Evolutionary conservation across 2,888 invertebrate species (phyloP), one percentile per base, ranked within the genome.

Genomic region (Glyphotaelius pellucidus): DNA sequence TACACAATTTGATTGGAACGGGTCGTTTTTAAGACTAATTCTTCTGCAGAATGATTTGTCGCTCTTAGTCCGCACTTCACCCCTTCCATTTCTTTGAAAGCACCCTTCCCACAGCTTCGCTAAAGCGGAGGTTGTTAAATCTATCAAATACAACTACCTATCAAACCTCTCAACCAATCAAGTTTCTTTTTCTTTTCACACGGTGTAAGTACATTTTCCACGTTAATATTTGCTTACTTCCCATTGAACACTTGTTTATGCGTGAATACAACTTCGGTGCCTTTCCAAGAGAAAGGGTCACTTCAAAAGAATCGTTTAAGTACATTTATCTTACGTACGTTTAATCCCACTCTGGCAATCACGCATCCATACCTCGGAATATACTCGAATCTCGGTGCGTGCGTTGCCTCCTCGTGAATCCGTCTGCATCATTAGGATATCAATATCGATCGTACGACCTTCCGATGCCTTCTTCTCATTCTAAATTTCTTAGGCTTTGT

Each of bases 391-490:
- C n/a, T 47, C 19, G 11, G 87, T 87, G 87, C 31, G 87, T 87
- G 87, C 19, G 19, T 30, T 42, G 87, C 35, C 35, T 32, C 35
- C 35, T 32, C 83, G 31, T 52, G 47, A 67, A 67, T 67, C 25
- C 25, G 25, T 67, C 25, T 86, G 42, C 30, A 89, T 79, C 79
- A 35, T 89, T 79, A 35, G 38, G 31, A 32, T 89, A 89, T 35
- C 67, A 80, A 79, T 89, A 38, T 80, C 32, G 79, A 89, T 35
- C n/a, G 32, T 25, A 35, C 2, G 67, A 19, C 38, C 25, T 79
- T 89, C 80, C 80, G 35, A 80, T 80, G 35, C 79, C 88, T 79
- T 79, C 79, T 30, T n/a, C 47, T 87, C 88, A 89, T 32, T 32
- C 52, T 67, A 15, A 25, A 67, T 19, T 79, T 67, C 30, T 25